Conservation (phyloP, 2,113 vertebrate genomes). For the Lepisosteus oculatus region DNA sequence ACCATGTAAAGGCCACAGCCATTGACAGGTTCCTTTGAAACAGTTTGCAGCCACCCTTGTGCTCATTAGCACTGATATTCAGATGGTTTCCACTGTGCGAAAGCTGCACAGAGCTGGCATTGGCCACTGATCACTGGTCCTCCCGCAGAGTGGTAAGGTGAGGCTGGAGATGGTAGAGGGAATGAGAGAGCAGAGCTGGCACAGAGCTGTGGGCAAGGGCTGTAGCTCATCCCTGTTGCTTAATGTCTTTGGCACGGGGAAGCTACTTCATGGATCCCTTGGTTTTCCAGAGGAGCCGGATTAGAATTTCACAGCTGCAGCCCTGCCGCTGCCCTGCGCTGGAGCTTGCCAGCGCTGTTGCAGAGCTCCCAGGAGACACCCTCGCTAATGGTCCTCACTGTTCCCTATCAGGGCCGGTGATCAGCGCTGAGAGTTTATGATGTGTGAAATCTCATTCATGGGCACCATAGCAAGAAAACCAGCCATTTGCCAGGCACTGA, state of each 20-base stretch:
- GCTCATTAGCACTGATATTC: too few species aligned
- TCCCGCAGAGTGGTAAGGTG: not conserved
- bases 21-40: too few species aligned
- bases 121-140: too few species aligned
- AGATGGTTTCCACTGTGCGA: too few species aligned
- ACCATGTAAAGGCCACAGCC: too few species aligned
- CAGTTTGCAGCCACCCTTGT: too few species aligned
- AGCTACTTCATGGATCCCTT: slow-evolving; percentile 2
- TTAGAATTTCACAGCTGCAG: not conserved
- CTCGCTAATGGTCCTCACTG: not conserved
- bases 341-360: not conserved
- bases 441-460: not conserved
- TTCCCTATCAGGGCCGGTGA: not conserved
- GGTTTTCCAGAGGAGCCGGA: too few species aligned
- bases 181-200: not conserved
- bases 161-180: slow-evolving; percentile 25
- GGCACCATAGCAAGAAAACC: not conserved
- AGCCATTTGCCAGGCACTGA: too few species aligned
- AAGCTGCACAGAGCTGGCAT: too few species aligned
- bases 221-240: slow-evolving; percentile 3
- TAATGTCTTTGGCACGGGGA: slow-evolving; percentile 5
- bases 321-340: not conserved
- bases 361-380: not conserved
- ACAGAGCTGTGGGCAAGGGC: not conserved
- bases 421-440: not conserved